A percentile compares a stretch with the other conserved stretches of the same genome.
These are phyloP conservation scores for Anguilla marmorata DNA, from an alignment of 2,797 vertebrate genomes.

Conservation along the genomic window DNA sequence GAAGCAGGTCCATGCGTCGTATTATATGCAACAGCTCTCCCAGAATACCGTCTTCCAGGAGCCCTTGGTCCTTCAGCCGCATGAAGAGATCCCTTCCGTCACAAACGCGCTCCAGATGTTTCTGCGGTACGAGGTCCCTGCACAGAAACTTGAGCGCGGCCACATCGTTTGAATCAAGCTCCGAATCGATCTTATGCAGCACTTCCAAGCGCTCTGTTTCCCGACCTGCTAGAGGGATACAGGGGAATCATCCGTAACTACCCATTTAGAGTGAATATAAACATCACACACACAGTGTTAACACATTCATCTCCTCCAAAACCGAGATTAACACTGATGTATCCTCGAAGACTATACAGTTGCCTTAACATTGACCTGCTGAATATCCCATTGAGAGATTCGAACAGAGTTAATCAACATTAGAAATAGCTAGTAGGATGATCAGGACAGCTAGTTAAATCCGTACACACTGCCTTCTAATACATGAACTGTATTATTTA, in stretches of 20 bases:
- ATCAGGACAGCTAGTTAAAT: too few relatives aligned
- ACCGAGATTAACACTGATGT: not conserved
- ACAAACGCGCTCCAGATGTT: conserved; percentile 52
- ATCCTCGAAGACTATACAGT: not conserved
- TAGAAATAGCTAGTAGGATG: too few relatives aligned
- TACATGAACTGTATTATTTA: too few relatives aligned
- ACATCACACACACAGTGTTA: not conserved
- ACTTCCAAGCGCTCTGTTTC: conserved; percentile 56
- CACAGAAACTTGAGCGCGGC: conserved; percentile 71
- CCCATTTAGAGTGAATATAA: not conserved
- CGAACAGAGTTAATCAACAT: not conserved
- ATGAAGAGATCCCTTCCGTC: conserved; percentile 62
- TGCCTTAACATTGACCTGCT: not conserved
- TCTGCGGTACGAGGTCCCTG: conserved; percentile 57
- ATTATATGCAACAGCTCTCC: conserved; percentile 62
- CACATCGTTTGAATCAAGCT: conserved; percentile 62
- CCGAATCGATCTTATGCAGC: conserved; percentile 60
- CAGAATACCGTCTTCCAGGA: conserved; percentile 51
- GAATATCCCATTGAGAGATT: not conserved
- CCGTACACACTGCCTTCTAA: too few relatives aligned
- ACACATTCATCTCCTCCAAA: not conserved
- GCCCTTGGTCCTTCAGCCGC: conserved; percentile 58
- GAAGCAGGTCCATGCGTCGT: conserved; percentile 58
- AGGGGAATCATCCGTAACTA: not conserved
- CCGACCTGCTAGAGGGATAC: not conserved